Evolutionary conservation across 2,113 vertebrate genomes (phyloP), one percentile per base, ranked within the genome.

Genomic region (Percopsis transmontana): DNA sequence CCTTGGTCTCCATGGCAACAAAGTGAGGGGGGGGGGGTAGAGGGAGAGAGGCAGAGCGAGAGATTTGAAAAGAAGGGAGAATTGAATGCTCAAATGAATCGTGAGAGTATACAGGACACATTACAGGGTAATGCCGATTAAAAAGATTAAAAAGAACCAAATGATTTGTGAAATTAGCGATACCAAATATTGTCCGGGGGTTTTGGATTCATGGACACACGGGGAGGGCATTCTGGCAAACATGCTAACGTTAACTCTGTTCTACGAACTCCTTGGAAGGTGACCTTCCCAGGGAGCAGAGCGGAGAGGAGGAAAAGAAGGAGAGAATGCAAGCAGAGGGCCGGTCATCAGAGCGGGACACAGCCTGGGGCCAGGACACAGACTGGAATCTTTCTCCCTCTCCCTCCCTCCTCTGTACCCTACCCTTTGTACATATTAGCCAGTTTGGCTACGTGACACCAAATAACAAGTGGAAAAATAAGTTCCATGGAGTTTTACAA

Each of bases 301-400:
- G 44, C 13, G 33, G n/a, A 60, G 69, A 45, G 58, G 60, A 66
- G 64, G 62, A 70, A 76, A 78, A 67, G 63, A 70, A 74, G 67
- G 76, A 1, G 42, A 73, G 69, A 68, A 10, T 19, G n/a, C 27
- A 33, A 51, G 66, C 62, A 78, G 56, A 66, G 74, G 39, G 74
- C 66, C 70, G 42, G 63, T 83, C 82, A 77, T 73, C 75, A 79
- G 82, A 83, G 78, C 73, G 70, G 74, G 81, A 78, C 64, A 51
- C 68, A 66, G 72, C 85, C 78, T 12, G 41, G 77, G 69, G 82
- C 78, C 62, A 67, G 75, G 70, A 41, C 66, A 61, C 65, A 72
- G 54, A 81, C 70, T 64, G 66, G 77, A 44, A 57, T 55, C 57
- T n/a, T 63, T 59, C 33, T 51, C 58, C 1, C 39, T 23, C 58